These are phyloP conservation scores for Diorhabda elongata DNA, from an alignment of 1,140 invertebrate genomes.

Conservation along the genomic window DNA sequence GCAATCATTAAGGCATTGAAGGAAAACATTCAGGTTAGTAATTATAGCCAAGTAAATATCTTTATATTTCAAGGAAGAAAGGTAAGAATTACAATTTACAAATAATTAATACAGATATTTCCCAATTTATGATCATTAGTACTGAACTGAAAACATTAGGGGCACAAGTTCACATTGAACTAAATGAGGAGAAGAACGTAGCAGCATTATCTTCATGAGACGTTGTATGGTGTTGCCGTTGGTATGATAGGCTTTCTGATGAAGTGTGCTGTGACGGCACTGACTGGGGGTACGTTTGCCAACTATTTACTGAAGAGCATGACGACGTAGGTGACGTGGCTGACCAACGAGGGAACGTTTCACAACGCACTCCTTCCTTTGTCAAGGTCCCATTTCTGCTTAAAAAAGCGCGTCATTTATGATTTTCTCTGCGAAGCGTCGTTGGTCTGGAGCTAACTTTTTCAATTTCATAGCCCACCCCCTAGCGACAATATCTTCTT, in stretches of 20 bases:
- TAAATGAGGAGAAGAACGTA: too few species aligned
- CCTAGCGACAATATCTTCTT: neutral
- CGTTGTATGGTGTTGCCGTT: neutral
- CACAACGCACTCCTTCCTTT: constrained; percentile 5
- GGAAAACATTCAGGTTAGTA: too few species aligned
- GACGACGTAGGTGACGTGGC: neutral
- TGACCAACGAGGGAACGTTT: too few species aligned
- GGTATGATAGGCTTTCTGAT: neutral
- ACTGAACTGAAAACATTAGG: neutral
- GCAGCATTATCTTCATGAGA: neutral
- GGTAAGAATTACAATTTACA: constrained; percentile 4
- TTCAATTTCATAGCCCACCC: neutral
- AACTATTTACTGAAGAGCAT: neutral
- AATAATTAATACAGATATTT: neutral
- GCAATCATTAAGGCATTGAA: too few species aligned
- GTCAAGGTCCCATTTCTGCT: constrained; percentile 17
- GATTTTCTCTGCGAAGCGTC: constrained; percentile 9
- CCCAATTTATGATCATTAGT: neutral
- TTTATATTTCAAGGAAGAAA: constrained; percentile 6
- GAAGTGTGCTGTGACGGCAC: neutral
- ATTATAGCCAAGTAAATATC: neutral
- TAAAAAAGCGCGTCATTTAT: neutral
- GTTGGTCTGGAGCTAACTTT: constrained; percentile 6
- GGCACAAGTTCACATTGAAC: constrained; percentile 4
- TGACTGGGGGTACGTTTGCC: constrained; percentile 1